Conservation (phyloP, 2,888 invertebrate genomes). For the Aphidius colemani region DNA sequence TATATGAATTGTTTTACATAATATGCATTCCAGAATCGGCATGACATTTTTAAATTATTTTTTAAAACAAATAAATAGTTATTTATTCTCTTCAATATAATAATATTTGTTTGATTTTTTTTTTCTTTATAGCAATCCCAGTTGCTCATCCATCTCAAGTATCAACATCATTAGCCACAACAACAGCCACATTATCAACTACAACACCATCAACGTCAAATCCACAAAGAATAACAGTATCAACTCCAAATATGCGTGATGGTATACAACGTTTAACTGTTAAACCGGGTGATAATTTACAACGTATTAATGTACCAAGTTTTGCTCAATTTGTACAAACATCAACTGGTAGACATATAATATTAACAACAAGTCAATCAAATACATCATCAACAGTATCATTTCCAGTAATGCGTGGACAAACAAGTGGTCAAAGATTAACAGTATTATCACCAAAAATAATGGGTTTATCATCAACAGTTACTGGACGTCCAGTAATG, state of each 20-base stretch:
- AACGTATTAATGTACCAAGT: constrained; percentile 55
- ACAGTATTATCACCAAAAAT: constrained; percentile 64
- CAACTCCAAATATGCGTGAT: constrained; percentile 51
- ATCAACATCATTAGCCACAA: constrained; percentile 44
- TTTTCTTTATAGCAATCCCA: constrained; percentile 59
- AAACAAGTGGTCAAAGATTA: constrained; percentile 65
- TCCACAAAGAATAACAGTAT: constrained; percentile 58
- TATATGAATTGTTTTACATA: constrained; percentile 38
- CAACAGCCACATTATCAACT: constrained; percentile 41
- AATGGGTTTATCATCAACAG: constrained; percentile 50
- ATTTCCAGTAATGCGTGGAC: constrained; percentile 59
- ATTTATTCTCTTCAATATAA: constrained; percentile 28
- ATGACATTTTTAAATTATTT: constrained; percentile 28
- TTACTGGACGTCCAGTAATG: constrained; percentile 53
- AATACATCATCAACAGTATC: constrained; percentile 47
- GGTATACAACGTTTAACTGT: constrained; percentile 53
- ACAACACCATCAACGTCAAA: constrained; percentile 47
- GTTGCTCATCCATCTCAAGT: constrained; percentile 55
- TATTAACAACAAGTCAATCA: constrained; percentile 64
- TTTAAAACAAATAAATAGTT: constrained; percentile 13
- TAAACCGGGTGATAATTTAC: constrained; percentile 57
- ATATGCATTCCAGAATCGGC: constrained; percentile 42
- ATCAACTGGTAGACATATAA: constrained; percentile 71
- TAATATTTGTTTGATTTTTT: constrained; percentile 21
- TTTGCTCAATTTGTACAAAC: constrained; percentile 75